Percentiles rank a stretch among this genome's conserved stretches.
phyloP scores from a whole-genome alignment of 1,140 invertebrate species.

The Rhizoglyphus robini region DNA sequence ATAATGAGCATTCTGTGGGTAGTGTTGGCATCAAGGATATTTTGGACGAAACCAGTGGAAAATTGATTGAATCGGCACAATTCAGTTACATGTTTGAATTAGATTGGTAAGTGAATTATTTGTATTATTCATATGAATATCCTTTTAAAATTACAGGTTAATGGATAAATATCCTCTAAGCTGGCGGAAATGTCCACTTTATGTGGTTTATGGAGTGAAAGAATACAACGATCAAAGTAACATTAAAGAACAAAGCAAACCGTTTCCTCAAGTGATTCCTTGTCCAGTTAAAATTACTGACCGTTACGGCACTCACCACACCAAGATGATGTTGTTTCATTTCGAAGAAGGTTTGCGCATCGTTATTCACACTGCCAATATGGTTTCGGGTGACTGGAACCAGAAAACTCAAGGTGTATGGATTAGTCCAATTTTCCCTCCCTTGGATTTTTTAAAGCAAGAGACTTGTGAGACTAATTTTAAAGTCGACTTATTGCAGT shows the following conservation, averaged over 20 bases:
- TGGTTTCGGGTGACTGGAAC: constrained; percentile 78
- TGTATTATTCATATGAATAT: constrained; percentile 29
- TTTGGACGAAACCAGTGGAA: constrained; percentile 19
- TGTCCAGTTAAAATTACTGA: background rate
- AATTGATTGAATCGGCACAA: constrained; percentile 38
- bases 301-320: constrained; percentile 32
- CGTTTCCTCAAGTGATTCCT: too few species aligned
- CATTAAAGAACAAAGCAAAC: too few species aligned
- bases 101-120: constrained; percentile 48
- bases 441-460: constrained; percentile 41
- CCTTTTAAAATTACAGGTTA: constrained; percentile 2
- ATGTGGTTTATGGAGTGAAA: constrained; percentile 16
- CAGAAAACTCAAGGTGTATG: constrained; percentile 84
- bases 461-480: constrained; percentile 58
- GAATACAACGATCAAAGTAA: background rate
- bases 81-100: constrained; percentile 86
- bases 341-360: constrained; percentile 64
- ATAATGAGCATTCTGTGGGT: too few species aligned
- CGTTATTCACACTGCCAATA: constrained; percentile 79
- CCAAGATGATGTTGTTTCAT: constrained; percentile 74
- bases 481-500: constrained; percentile 65
- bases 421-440: constrained; percentile 65
- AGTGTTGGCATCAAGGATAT: constrained; percentile 32
- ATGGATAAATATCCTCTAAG: constrained; percentile 48
- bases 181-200: constrained; percentile 28